Base-by-base conservation (phyloP, 2,113 vertebrate genomes). In the Ariopsis seemanni region DNA sequence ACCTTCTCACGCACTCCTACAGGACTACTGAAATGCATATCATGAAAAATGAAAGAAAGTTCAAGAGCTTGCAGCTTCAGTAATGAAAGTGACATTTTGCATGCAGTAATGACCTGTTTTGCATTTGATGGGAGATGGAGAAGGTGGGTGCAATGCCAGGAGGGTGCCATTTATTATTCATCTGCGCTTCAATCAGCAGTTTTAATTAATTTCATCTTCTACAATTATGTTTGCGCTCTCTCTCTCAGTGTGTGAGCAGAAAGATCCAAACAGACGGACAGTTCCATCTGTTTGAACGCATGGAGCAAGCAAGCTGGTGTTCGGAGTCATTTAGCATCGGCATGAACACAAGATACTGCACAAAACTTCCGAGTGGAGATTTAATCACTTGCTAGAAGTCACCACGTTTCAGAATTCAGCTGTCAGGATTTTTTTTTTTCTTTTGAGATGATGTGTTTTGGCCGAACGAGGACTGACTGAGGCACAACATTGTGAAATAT, bases 21-120 rank as follows among this genome's bases (percentile, higher is more conserved):
- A 82, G 63, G 82, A 55, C 30, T 14, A 22, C 42, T 71, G 25
- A 53, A 71, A n/a, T 57, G 55, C 65, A 82, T 17, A 82, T 82
- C 65, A 87, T 82, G 58, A 83, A 83, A 83, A 83, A 53, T 75
- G n/a, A 65, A 83, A 63, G 74, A 58, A 75, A 65, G 60, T 83
- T 75, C 81, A 83, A 20, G 12, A 30, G 11, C 27, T 34, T 18
- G n/a, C 57, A 25, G 81, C 67, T 55, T 27, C 71, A 20, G 50
- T 84, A 88, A 88, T 88, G 82, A 88, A 84, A 48, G 74, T 88
- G 87, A 88, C 87, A 88, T 88, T 88, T 88, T 9, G 82, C 14
- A 2, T 5, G 82, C 22, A 27, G 82, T 84, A 88, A 88, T 88
- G 58, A 88, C 58, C 48, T 79, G 82, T 84, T 88, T 42, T 84